These are phyloP conservation scores for Lasioglossum lativentre DNA, from an alignment of 2,888 invertebrate species.

Conservation along the genomic window DNA sequence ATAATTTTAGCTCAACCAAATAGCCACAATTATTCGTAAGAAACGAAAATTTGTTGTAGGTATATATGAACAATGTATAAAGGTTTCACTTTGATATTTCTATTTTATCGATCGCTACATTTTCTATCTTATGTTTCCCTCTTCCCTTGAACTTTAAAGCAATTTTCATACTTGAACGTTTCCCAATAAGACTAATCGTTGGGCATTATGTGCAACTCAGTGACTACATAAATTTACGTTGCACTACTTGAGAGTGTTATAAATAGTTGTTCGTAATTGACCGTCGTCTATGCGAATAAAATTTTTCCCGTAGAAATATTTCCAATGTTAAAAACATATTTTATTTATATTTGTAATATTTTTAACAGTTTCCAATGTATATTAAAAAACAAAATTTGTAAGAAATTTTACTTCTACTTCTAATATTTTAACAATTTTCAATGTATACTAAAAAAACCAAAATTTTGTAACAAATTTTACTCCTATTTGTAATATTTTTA, in stretches of 20 bases:
- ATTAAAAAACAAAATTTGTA: neutral
- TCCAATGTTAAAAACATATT: neutral
- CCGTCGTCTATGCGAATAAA: neutral
- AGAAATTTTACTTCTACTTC: neutral
- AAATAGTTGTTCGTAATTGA: constrained; percentile 27
- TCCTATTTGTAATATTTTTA: neutral
- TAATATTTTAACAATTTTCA: neutral
- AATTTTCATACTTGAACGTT: constrained; percentile 40
- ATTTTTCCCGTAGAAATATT: neutral
- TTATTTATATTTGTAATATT: neutral
- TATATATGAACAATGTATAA: neutral
- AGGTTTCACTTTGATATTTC: neutral
- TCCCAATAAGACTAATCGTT: constrained; percentile 25
- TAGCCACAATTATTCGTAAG: neutral
- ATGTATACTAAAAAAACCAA: neutral
- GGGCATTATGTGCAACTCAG: constrained; percentile 29
- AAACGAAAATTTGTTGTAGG: neutral
- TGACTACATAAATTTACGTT: constrained; percentile 40
- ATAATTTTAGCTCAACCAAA: neutral
- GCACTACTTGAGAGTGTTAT: constrained; percentile 12
- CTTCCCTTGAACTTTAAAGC: constrained; percentile 37
- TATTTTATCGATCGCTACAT: constrained; percentile 18
- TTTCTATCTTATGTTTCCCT: constrained; percentile 13
- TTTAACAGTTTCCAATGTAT: neutral
- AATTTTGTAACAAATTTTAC: neutral